Percentiles rank a stretch among this genome's conserved stretches.
These are phyloP conservation scores for Crotophaga sulcirostris DNA, from an alignment of 2,113 vertebrate genomes.

Conservation along the genomic window DNA sequence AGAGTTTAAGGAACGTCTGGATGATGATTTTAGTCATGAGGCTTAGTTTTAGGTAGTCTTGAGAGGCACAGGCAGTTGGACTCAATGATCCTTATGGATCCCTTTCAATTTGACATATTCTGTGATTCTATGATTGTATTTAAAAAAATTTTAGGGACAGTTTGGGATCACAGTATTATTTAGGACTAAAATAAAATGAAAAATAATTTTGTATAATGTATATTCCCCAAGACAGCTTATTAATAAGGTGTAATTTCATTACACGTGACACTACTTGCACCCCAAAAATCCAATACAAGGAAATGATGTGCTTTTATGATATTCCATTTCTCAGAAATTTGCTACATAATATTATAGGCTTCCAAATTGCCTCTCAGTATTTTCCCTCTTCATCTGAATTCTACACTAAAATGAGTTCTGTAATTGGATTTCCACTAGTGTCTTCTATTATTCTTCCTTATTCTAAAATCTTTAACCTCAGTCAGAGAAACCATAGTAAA, in stretches of 20 bases:
- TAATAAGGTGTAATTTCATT: not conserved
- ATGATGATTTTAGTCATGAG: rapidly evolving
- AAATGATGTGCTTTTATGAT: not conserved
- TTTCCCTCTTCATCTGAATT: not conserved
- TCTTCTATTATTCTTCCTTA: not conserved
- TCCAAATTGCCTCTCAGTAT: not conserved
- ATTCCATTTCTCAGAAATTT: not conserved
- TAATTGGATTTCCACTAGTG: not conserved
- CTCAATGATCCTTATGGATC: not conserved
- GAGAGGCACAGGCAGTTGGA: not conserved
- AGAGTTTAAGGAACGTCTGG: not conserved
- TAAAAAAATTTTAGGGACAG: not conserved
- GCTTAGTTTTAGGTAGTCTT: not conserved
- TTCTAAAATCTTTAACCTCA: not conserved
- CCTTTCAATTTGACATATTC: not conserved
- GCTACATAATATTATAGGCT: not conserved
- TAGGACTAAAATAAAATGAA: not conserved
- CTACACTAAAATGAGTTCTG: not conserved
- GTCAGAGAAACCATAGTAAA: not conserved
- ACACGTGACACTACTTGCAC: not conserved
- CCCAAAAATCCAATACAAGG: not conserved
- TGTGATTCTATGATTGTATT: not conserved
- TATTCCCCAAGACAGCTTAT: not conserved
- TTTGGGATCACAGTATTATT: not conserved
- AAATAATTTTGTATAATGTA: not conserved